Percentiles rank a stretch among this genome's conserved stretches.
These are phyloP conservation scores for Pterostichus madidus DNA, from an alignment of 2,888 invertebrate genomes.

Conservation along the genomic window DNA sequence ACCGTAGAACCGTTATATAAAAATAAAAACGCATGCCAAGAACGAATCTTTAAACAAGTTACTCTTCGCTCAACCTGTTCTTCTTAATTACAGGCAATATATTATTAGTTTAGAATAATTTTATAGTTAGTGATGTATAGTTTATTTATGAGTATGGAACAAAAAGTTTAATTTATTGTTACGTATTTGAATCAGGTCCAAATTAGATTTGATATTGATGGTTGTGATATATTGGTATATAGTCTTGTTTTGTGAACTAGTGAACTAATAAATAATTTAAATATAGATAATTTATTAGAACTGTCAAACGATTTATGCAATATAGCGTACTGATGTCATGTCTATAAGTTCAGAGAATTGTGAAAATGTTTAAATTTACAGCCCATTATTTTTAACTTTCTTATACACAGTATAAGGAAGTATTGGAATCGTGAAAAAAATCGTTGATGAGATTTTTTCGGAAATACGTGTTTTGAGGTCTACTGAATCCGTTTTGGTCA, in stretches of 20 bases:
- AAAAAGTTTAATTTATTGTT: not conserved
- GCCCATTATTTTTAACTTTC: not conserved
- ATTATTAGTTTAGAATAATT: constrained; percentile 31
- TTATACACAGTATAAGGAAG: too few species aligned
- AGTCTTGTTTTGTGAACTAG: not conserved
- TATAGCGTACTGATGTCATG: constrained; percentile 18
- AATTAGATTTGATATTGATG: constrained; percentile 2
- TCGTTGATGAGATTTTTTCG: too few species aligned
- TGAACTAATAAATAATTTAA: not conserved
- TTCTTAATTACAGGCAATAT: constrained; percentile 29
- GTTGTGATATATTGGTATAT: not conserved
- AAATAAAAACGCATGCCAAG: not conserved
- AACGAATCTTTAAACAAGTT: not conserved
- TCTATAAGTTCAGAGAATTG: not conserved
- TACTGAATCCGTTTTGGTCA: too few species aligned
- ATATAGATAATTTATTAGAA: constrained; percentile 1
- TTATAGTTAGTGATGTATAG: constrained; percentile 5
- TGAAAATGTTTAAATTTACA: constrained; percentile 9
- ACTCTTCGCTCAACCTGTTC: not conserved
- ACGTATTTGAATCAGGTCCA: not conserved
- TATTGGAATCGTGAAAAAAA: too few species aligned
- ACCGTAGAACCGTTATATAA: constrained; percentile 22
- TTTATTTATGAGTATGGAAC: constrained; percentile 10
- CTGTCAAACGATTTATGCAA: constrained; percentile 1
- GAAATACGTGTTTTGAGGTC: too few species aligned